Evolutionary conservation across 2,888 invertebrate species (phyloP).

Genomic region (Drosophila borborema): DNA sequence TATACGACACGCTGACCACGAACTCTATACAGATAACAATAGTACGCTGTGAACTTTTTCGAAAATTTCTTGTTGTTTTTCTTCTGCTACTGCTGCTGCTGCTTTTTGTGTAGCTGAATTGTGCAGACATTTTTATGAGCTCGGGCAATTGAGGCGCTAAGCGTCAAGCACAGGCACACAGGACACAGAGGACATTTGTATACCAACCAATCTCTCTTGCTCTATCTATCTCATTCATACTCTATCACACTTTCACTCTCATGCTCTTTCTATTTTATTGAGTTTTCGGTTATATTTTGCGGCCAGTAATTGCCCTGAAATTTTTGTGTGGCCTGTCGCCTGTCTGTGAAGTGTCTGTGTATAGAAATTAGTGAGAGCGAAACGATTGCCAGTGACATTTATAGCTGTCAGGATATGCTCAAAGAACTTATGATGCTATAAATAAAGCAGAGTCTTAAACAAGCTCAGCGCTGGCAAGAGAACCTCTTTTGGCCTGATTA

Average conservation of each 20-base stretch:
- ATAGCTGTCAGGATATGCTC: slow-evolving; percentile 29
- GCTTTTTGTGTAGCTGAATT: slow-evolving; percentile 29
- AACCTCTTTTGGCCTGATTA: slow-evolving; percentile 10
- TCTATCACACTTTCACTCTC: not conserved
- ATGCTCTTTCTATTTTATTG: slow-evolving; percentile 34
- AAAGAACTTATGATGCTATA: slow-evolving; percentile 15
- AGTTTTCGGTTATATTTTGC: slow-evolving; percentile 36
- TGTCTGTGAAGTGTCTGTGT: slow-evolving; percentile 40
- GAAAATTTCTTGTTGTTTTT: slow-evolving; percentile 32
- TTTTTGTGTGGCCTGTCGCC: slow-evolving; percentile 51
- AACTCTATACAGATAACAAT: slow-evolving; percentile 54
- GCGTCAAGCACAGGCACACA: slow-evolving; percentile 55
- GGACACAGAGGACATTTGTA: slow-evolving; percentile 24
- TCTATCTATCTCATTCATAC: not conserved
- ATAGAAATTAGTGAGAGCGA: slow-evolving; percentile 10
- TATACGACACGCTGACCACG: slow-evolving; percentile 68
- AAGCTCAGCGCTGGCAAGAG: slow-evolving; percentile 2
- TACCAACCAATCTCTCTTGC: not conserved
- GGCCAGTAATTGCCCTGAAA: slow-evolving; percentile 53
- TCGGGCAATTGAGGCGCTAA: slow-evolving; percentile 29
- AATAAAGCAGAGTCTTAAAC: slow-evolving; percentile 12
- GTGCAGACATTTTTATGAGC: slow-evolving; percentile 75
- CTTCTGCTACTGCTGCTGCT: not conserved
- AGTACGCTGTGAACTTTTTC: slow-evolving; percentile 46
- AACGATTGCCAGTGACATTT: slow-evolving; percentile 47